Base-by-base conservation (phyloP, 1,140 invertebrate genomes). In the Anoplolepis gracilipes region DNA sequence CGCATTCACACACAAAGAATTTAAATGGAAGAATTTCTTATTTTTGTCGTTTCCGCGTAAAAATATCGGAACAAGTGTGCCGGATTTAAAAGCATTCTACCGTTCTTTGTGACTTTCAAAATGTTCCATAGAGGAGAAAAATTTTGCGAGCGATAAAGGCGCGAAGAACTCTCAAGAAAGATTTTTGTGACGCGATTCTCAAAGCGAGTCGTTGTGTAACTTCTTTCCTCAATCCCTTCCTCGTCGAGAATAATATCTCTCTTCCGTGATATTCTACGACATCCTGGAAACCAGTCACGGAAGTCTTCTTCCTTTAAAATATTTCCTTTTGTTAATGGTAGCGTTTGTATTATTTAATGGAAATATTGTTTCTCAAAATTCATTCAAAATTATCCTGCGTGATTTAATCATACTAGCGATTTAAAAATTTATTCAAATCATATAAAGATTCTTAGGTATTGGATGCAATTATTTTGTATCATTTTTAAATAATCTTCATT, bases 221-320 rank as follows among this genome's bases (percentile, higher is more conserved):
- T 79, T 53, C 30, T 59, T 85, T 77, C 46, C 75, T 49, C 84
- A 65, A 65, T 77, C 76, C 55, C 28, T 65, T 65, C 76, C 76
- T 67, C 42, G 76, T 67, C 62, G 76, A 55, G 62, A 79, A 79
- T 79, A 79, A 79, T 67, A 67, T 79, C 61, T 46, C 42, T 67
- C 62, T 79, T 79, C 61, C 78, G 78, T 16, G 78, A 82, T 79
- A 79, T 67, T 79, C 67, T 69, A 46, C 78, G 67, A 72, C 49
- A 69, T 73, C 46, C 78, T 82, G 78, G 42, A 73, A 70, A 72
- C 22, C 55, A 61, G 53, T 73, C 64, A 73, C 65, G 78, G 78
- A 82, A 72, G 65, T 82, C 67, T 82, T 72, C 69, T 70, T 82
- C 67, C 65, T 82, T 57, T 82, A 59, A 82, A 73, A 82, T 82